phyloP scores from a whole-genome alignment of 2,797 vertebrate genomes.

The Telmatherina bonti region DNA sequence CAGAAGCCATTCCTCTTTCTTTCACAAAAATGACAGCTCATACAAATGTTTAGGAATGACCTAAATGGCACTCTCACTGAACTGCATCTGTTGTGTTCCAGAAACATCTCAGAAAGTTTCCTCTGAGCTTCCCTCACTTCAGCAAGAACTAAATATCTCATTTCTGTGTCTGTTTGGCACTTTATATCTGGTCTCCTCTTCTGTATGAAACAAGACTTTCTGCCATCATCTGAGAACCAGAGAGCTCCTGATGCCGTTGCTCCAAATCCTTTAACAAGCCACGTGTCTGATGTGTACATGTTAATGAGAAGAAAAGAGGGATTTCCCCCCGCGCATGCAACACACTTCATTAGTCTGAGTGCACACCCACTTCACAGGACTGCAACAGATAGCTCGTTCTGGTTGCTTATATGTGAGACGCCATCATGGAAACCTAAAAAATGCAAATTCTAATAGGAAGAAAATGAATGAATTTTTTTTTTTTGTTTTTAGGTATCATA shows the following conservation, averaged over 20 bases:
- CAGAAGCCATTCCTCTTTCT: background rate
- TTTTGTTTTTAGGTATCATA: background rate
- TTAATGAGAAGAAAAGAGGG: slow-evolving; percentile 1
- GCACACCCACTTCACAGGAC: background rate
- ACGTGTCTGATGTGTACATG: background rate
- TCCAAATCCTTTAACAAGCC: background rate
- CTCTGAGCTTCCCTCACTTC: background rate
- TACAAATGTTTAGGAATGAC: background rate
- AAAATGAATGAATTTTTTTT: background rate
- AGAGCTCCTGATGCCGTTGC: background rate
- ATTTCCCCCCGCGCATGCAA: no score
- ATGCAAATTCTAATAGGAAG: background rate
- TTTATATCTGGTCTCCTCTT: background rate
- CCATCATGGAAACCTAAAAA: background rate
- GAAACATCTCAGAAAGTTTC: background rate
- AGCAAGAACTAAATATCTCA: background rate
- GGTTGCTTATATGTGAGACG: background rate
- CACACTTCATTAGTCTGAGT: no score
- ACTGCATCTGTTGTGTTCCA: background rate
- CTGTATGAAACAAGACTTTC: background rate
- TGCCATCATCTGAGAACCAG: background rate
- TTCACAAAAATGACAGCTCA: no score
- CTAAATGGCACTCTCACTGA: background rate
- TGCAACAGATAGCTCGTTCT: background rate
- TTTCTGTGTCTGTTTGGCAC: background rate